phyloP scores from a whole-genome alignment of 2,797 vertebrate species.

The Silurus aristotelis region DNA sequence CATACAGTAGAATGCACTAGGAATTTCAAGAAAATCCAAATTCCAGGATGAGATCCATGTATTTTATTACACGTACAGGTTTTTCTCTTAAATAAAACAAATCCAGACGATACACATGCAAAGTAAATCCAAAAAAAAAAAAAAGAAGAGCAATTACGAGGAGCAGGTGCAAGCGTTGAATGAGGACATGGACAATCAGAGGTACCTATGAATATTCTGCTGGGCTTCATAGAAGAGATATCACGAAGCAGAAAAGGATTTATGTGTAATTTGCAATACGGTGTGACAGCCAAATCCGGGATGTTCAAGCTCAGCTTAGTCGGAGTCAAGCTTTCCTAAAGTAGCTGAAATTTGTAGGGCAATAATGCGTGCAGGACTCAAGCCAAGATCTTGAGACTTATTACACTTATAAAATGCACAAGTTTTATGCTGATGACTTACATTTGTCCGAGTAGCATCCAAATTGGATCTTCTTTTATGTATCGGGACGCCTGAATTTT shows the following conservation, averaged over 20 bases:
- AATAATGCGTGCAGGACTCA: neutral
- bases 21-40: neutral
- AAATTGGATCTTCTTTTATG: neutral
- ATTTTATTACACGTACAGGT: neutral
- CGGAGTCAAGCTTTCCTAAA: slow-evolving; percentile 1
- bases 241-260: slow-evolving; percentile 14
- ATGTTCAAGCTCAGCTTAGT: slow-evolving; percentile 12
- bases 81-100: neutral
- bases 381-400: neutral
- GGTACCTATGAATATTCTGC: slow-evolving; percentile 19
- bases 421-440: neutral
- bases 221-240: neutral
- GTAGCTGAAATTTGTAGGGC: slow-evolving; percentile 5
- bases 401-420: neutral
- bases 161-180: slow-evolving; percentile 10
- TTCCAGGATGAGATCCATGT: neutral
- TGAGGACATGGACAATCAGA: slow-evolving; percentile 2
- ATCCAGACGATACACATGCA: neutral
- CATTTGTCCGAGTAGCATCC: neutral
- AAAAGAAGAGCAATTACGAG: neutral
- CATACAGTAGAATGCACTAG: neutral
- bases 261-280: slow-evolving; percentile 12
- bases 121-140: neutral
- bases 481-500: no score
- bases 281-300: slow-evolving; percentile 20